Evolutionary conservation across 2,113 vertebrate species (phyloP).

Genomic region (Siniperca knerii): DNA sequence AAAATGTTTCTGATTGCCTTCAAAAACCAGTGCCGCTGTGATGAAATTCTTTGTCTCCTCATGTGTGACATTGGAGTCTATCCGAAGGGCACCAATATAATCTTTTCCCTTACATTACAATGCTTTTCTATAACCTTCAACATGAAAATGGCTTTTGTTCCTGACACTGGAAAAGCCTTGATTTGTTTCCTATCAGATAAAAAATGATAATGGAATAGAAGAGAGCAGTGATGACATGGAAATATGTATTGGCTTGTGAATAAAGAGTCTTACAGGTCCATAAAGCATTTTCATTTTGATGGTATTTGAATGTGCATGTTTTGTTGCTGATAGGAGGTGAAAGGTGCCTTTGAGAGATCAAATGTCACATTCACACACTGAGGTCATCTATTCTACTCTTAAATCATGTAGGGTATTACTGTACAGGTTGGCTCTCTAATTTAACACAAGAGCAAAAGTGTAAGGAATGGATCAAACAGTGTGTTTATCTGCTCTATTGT

Average conservation of each 20-base stretch:
- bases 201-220: conserved; percentile 64
- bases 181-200: conserved; percentile 74
- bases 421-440: background rate
- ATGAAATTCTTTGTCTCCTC: conserved; percentile 71
- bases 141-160: conserved; percentile 66
- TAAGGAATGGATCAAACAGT: background rate
- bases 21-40: conserved; percentile 38
- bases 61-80: conserved; percentile 74
- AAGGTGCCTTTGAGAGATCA: conserved; percentile 40
- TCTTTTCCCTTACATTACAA: conserved; percentile 56
- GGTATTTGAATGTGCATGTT: conserved; percentile 30
- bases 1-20: conserved; percentile 72
- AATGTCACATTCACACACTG: background rate
- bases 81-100: conserved; percentile 69
- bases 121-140: conserved; percentile 70
- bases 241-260: conserved; percentile 42
- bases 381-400: background rate
- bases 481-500: background rate
- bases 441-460: background rate
- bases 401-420: background rate
- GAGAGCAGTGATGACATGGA: conserved; percentile 40
- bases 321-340: conserved; percentile 34
- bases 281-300: conserved; percentile 42
- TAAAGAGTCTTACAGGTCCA: conserved; percentile 25
- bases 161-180: conserved; percentile 47